Evolutionary conservation across 1,140 invertebrate genomes (phyloP), one percentile per base, ranked within the genome.

Genomic region (Halictus rubicundus): DNA sequence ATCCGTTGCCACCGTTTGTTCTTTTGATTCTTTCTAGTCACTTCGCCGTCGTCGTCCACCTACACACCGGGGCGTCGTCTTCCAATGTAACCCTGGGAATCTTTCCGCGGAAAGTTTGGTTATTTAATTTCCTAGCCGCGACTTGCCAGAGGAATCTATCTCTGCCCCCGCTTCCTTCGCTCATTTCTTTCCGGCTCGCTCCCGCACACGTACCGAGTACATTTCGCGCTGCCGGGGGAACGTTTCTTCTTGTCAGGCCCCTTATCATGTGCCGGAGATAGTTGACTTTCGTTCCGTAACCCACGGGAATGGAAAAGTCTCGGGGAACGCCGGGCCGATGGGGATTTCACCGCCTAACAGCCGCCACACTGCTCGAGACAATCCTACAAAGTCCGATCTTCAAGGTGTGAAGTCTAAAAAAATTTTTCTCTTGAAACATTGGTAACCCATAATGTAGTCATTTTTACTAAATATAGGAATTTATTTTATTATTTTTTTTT

Each of bases 21-120:
- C 86, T 90, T 88, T 89, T 83, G 87, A 89, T 89, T 89, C 87
- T 87, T 87, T 90, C 81, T 79, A 88, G 87, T 89, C 82, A 77
- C 88, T 86, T 84, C 81, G 74, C 80, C 57, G 70, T 68, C 83
- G 57, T 71, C 75, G 80, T 77, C 71, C 59, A 72, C 79, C 64
- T 4, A 19, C 66, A 16, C 75, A 65, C 39, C 37, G 14, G 42
- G 46, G 52, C 63, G 71, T 68, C 60, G 73, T 59, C 57, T 70
- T 46, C 71, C 80, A 75, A 76, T 80, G 79, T 83, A 82, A 82
- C 75, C 83, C 71, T 60, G 37, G 80, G 77, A 82, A 86, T 87
- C 80, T 81, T 84, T 84, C 82, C 68, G 74, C n/a, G 77, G 75
- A 85, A 89, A 90, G 84, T 89, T 89, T 87, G 88, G 84, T 90